Base-by-base conservation (phyloP, 92 coral and sea anemone species). In the Hydrozoanthus gracilis region DNA sequence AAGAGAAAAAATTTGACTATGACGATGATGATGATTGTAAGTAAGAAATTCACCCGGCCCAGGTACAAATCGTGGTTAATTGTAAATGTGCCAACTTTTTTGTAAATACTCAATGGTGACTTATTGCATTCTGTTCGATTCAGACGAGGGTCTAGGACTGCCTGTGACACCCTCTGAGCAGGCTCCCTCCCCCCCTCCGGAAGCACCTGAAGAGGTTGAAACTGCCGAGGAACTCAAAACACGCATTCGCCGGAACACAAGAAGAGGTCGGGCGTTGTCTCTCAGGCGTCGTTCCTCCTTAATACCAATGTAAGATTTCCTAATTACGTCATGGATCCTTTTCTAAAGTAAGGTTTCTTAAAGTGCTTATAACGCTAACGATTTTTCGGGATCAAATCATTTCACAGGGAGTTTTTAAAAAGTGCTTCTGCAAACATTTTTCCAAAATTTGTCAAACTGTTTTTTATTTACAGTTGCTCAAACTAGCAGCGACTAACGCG, bases 201-300 rank as follows among this genome's bases (percentile, higher is more conserved):
- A 79, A 44, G 55, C 35, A 18, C 58, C 7, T 3, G 84, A 79
- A 62, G 84, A 79, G 12, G 60, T 79, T 8, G 84, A 79, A 55
- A 79, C 84, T 8, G 71, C 84, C 7, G 84, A 79, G 47, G 60
- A 79, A 49, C 84, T 79, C 47, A 79, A 79, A 79, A 62, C 16
- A 16, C 84, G 84, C n/a, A 79, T 79, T 58, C 39, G 54, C n/a
- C 71, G 84, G 54, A 58, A 79, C 84, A 64, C 56, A 16, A 79
- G 72, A 44, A 48, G 7, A 8, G 48, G 84, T 46, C 17, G 56
- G 3, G 5, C 27, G 1, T 46, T 51, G 11, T 44, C 56, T 4
- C 44, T 79, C 18, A 62, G 84, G 13, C 51, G 60, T 18, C 84
- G 84, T 11, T 61, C 84, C 6, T 79, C 84, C 10, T 47, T 79